Conservation (phyloP, 2,888 invertebrate genomes). For the Apodemia mormo region DNA sequence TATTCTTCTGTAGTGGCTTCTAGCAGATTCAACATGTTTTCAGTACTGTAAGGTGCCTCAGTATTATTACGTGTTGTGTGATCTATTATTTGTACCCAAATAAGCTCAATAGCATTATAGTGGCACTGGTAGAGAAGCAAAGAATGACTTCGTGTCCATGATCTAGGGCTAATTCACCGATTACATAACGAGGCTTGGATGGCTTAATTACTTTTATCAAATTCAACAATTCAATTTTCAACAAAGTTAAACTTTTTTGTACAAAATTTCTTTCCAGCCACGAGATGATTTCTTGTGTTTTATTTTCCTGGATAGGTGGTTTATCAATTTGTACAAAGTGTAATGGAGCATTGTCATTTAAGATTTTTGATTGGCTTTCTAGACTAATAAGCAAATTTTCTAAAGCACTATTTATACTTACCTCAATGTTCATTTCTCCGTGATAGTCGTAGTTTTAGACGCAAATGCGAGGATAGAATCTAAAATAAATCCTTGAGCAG, state of each 20-base stretch:
- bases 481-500: too few species aligned
- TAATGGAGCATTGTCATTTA: background rate
- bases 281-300: slow-evolving; percentile 27
- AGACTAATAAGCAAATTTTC: too few species aligned
- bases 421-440: too few species aligned
- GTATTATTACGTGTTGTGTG: slow-evolving; percentile 5
- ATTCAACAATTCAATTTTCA: slow-evolving; percentile 28
- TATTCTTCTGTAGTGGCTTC: background rate
- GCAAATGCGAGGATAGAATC: too few species aligned
- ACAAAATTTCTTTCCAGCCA: slow-evolving; percentile 30
- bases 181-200: slow-evolving; percentile 29
- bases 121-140: slow-evolving; percentile 17
- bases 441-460: too few species aligned
- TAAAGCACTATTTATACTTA: too few species aligned
- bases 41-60: slow-evolving; percentile 18
- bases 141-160: slow-evolving; percentile 25
- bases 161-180: slow-evolving; percentile 30
- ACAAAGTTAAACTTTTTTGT: slow-evolving; percentile 23
- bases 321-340: background rate
- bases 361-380: too few species aligned
- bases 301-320: background rate
- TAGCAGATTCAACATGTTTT: background rate
- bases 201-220: slow-evolving; percentile 30
- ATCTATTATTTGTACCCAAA: background rate
- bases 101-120: slow-evolving; percentile 13